Base-by-base conservation (phyloP, 2,797 vertebrate genomes). In the Malurus splendens region DNA sequence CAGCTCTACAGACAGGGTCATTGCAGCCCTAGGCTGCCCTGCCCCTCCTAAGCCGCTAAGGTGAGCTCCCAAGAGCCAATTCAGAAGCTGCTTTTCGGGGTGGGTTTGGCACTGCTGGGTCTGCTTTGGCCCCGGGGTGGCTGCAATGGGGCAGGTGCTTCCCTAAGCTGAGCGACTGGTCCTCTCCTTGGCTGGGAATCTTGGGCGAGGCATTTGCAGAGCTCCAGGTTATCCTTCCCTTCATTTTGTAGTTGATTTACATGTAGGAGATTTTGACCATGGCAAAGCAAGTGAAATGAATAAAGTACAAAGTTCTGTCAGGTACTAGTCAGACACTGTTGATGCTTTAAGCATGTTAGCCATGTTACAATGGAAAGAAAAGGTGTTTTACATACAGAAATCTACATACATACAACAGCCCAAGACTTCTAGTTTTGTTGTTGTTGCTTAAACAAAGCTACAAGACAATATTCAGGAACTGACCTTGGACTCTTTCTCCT, bases 401-500 rank as follows among this genome's bases (percentile, higher is more conserved):
- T 97, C 98, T 98, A 98, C 98, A 97, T 98, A 99, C 98, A 98
- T 94, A 97, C 82, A 96, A 96, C 95, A 97, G 87, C 94, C 90
- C 92, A 50, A 95, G 94, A 95, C 95, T 95, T 94, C 87, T 91
- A 94, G 87, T 67, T 92, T 84, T 85, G 86, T 94, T 93, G 92
- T 91, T 80, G 93, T 76, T 95, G 94, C 88, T 93, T 92, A 94
- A 93, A 93, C 92, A 96, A 92, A 84, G 79, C 54, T 86, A 92
- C 90, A 86, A 82, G 82, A 93, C 86, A 89, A 86, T 48, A 78
- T 90, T 56, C 64, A 93, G 94, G 90, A 71, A 96, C 99, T 98
- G 98, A 99, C 99, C 99, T 99, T 99, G 93, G 99, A 99, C 78
- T 99, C 99, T 45, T 97, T 97, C 96, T 99, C 99, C 97, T 99